Evolutionary conservation across 2,113 vertebrate genomes (phyloP).

Genomic region (Gadus chalcogrammus): DNA sequence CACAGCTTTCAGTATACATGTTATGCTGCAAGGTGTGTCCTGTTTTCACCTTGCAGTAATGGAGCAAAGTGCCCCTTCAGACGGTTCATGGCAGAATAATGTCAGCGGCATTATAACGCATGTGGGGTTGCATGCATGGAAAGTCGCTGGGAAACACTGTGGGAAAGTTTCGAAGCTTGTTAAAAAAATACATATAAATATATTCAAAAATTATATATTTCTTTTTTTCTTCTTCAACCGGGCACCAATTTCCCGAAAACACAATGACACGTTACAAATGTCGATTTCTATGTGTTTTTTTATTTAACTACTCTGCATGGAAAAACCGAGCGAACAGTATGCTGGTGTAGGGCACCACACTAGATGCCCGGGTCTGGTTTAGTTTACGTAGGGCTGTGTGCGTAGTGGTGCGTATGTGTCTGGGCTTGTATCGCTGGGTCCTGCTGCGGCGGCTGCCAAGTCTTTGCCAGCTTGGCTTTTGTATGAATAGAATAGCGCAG

Average conservation of each 20-base stretch:
- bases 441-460: constrained; percentile 14
- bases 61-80: no score
- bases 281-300: constrained; percentile 30
- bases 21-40: no score
- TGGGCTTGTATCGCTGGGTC: constrained; percentile 42
- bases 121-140: constrained; percentile 36
- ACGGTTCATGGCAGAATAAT: no score
- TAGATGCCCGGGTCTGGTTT: constrained; percentile 18
- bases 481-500: constrained; percentile 29
- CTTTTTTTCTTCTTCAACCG: neutral
- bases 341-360: constrained; percentile 6
- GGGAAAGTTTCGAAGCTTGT: constrained; percentile 53
- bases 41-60: no score
- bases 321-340: constrained; percentile 33
- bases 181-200: constrained; percentile 46
- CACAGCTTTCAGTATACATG: no score
- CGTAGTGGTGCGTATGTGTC: constrained; percentile 34
- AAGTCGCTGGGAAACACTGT: constrained; percentile 46
- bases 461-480: constrained; percentile 24
- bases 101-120: neutral
- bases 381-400: constrained; percentile 51
- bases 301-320: constrained; percentile 11
- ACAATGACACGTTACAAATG: constrained; percentile 45
- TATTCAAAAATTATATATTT: constrained; percentile 34
- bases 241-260: constrained; percentile 51